Conservation (phyloP, 2,113 vertebrate genomes). For the Silurus meridionalis region DNA sequence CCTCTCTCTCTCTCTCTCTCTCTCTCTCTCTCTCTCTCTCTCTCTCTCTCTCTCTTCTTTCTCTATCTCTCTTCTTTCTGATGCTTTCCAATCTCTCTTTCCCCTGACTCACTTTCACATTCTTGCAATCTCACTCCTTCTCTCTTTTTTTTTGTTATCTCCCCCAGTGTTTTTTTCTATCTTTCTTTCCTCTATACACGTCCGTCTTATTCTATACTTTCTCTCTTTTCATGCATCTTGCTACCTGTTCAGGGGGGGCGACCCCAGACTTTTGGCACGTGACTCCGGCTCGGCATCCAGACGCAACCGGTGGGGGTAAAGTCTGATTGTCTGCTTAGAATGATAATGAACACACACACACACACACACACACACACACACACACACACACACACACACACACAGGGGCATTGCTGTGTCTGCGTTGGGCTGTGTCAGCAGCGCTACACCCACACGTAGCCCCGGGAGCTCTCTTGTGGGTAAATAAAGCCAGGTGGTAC, state of each 20-base stretch:
- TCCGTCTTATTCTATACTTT: not conserved
- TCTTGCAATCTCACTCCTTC: not conserved
- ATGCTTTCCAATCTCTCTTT: not conserved
- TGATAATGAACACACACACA: slow-evolving; percentile 71
- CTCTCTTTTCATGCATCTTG: not conserved
- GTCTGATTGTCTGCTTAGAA: slow-evolving; percentile 77
- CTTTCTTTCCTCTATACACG: not conserved
- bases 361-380: slow-evolving; percentile 55
- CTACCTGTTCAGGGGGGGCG: slow-evolving; percentile 67
- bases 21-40: not conserved
- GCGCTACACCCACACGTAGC: slow-evolving; percentile 25
- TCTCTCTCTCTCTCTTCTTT: too few relatives aligned
- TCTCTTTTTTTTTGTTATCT: not conserved
- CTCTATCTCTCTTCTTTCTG: not conserved
- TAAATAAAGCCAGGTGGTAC: slow-evolving; percentile 40
- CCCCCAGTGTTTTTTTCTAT: not conserved
- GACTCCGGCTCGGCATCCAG: slow-evolving; percentile 70
- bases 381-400: slow-evolving; percentile 1
- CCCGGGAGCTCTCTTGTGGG: slow-evolving; percentile 13
- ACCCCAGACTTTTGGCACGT: slow-evolving; percentile 76
- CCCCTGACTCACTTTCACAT: not conserved
- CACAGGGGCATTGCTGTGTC: slow-evolving; percentile 34
- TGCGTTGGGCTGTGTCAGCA: slow-evolving; percentile 2
- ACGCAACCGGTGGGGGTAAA: slow-evolving; percentile 74
- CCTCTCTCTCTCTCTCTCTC: not conserved